Evolutionary conservation across 1,140 invertebrate genomes (phyloP).

Genomic region (Plutomurus gul): DNA sequence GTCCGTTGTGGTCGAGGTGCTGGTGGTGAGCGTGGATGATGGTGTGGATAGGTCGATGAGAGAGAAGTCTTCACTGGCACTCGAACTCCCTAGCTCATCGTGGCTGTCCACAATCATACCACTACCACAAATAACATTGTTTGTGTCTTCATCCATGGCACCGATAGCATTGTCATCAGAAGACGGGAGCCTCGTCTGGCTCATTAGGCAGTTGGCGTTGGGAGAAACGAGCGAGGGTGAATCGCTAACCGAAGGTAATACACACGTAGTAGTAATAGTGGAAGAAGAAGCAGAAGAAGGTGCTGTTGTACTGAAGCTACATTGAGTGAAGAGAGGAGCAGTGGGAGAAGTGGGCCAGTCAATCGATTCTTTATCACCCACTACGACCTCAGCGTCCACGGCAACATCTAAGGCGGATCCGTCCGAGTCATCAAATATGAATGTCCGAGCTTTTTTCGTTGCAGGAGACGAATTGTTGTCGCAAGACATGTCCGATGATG

Average conservation of each 20-base stretch:
- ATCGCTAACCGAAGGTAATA: not conserved
- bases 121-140: not conserved
- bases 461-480: not conserved
- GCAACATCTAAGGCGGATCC: slow-evolving; percentile 36
- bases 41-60: not conserved
- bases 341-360: slow-evolving; percentile 44
- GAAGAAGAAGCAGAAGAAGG: slow-evolving; percentile 2
- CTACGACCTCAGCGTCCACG: slow-evolving; percentile 47
- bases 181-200: not conserved
- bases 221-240: not conserved
- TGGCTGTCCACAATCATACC: not conserved
- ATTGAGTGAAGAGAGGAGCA: slow-evolving; percentile 27
- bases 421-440: slow-evolving; percentile 23
- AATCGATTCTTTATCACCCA: slow-evolving; percentile 47
- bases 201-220: slow-evolving; percentile 12
- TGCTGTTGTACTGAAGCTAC: not conserved
- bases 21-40: not conserved
- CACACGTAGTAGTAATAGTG: not conserved
- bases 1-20: not conserved
- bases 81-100: not conserved
- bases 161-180: not conserved
- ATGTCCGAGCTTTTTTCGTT: slow-evolving; percentile 30
- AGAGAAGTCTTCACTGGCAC: slow-evolving; percentile 15
- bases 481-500: not conserved
- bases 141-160: not conserved